These are phyloP conservation scores for Microtus oregoni DNA, from an alignment of 2,113 vertebrate genomes.

Conservation along the genomic window DNA sequence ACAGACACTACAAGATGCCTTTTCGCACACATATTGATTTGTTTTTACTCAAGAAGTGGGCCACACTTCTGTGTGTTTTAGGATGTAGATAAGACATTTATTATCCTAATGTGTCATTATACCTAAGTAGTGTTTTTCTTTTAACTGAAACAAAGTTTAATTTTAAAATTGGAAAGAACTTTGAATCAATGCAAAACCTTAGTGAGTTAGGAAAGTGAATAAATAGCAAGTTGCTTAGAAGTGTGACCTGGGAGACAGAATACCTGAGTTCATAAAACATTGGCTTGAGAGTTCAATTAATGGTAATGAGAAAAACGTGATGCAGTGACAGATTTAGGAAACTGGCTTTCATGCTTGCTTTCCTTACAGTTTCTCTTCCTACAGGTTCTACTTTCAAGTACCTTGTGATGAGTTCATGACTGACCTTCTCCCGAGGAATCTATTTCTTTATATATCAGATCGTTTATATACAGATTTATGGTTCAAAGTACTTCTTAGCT, in stretches of 20 bases:
- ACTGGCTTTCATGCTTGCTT: neutral
- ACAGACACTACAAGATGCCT: neutral
- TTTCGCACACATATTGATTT: neutral
- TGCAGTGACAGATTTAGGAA: neutral
- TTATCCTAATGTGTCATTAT: neutral
- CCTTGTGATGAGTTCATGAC: neutral
- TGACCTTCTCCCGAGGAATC: neutral
- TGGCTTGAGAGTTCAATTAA: neutral
- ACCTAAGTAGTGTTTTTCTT: neutral
- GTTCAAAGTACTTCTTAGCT: neutral
- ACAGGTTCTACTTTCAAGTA: neutral
- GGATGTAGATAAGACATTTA: neutral
- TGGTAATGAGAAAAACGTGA: neutral
- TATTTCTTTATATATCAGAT: neutral
- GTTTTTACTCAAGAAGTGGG: neutral
- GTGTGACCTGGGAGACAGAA: neutral
- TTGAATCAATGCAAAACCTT: neutral
- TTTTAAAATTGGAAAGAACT: neutral
- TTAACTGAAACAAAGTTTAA: neutral
- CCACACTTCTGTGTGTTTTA: neutral
- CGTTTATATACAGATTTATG: neutral
- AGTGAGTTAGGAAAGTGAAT: neutral
- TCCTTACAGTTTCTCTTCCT: neutral
- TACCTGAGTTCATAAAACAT: neutral
- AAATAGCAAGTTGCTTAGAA: neutral